Conservation (phyloP, 2,888 invertebrate species). For the Synergus japonicus region DNA sequence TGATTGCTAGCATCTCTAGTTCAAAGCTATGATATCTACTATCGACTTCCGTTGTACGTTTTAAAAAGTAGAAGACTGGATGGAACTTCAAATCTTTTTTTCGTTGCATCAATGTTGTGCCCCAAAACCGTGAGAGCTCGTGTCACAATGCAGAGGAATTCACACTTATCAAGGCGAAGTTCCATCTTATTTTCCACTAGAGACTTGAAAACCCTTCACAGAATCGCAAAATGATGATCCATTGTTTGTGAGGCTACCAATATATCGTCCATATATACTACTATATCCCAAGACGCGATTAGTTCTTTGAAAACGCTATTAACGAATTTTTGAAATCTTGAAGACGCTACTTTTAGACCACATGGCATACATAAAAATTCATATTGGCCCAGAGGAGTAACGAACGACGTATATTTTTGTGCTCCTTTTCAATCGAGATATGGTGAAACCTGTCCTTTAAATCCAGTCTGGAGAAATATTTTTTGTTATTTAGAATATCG, state of each 20-base stretch:
- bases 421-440: constrained; percentile 57
- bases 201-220: too few species aligned
- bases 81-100: constrained; percentile 14
- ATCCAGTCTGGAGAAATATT: constrained; percentile 64
- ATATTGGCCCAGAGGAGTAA: constrained; percentile 61
- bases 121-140: constrained; percentile 62
- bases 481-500: constrained; percentile 51
- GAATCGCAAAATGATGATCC: too few species aligned
- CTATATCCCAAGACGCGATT: too few species aligned
- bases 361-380: constrained; percentile 65
- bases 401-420: constrained; percentile 61
- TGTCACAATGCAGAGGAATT: constrained; percentile 62
- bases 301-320: too few species aligned
- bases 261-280: too few species aligned
- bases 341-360: constrained; percentile 58
- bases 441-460: constrained; percentile 67
- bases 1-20: constrained; percentile 34
- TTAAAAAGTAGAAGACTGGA: constrained; percentile 22
- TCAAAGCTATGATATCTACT: constrained; percentile 36
- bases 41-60: constrained; percentile 24
- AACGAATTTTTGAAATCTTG: too few species aligned
- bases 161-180: too few species aligned
- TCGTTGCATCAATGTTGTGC: constrained; percentile 28
- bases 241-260: too few species aligned
- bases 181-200: too few species aligned